Percentiles rank a stretch among this genome's conserved stretches.
Conservation (phyloP, 2,888 invertebrate species). For the Megastigmus dorsalis region DNA sequence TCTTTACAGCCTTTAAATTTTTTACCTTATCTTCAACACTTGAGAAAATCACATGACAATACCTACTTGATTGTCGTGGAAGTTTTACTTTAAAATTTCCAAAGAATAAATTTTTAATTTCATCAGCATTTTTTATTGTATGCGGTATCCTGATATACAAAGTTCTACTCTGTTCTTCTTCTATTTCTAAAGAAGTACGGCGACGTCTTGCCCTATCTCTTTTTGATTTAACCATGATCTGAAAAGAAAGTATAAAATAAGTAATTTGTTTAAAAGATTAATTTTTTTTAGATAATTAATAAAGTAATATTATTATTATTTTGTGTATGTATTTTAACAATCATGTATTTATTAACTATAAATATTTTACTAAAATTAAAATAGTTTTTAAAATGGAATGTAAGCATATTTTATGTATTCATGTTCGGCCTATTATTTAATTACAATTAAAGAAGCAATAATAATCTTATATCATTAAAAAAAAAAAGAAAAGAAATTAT, state of each 20-base stretch:
- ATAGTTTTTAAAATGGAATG: too few species aligned
- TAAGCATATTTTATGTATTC: too few species aligned
- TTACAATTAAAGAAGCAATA: too few species aligned
- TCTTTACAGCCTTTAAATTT: constrained; percentile 59
- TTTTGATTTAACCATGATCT: constrained; percentile 29
- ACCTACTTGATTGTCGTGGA: constrained; percentile 62
- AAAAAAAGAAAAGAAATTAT: too few species aligned
- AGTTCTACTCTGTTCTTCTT: constrained; percentile 58
- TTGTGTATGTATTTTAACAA: too few species aligned
- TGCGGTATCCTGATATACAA: constrained; percentile 65
- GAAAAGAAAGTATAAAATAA: neutral
- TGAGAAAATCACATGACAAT: constrained; percentile 65
- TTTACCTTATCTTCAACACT: constrained; percentile 60
- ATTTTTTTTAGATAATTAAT: too few species aligned
- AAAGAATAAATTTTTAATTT: constrained; percentile 62
- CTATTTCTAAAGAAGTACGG: constrained; percentile 47
- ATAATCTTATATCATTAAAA: too few species aligned
- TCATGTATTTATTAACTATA: too few species aligned
- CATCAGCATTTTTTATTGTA: constrained; percentile 60
- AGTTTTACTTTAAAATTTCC: constrained; percentile 63
- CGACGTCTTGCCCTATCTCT: neutral
- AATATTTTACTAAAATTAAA: too few species aligned
- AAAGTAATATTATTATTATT: too few species aligned
- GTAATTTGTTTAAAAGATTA: too few species aligned
- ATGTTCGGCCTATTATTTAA: too few species aligned